A percentile compares a stretch with the other conserved stretches of the same genome.
Evolutionary conservation across 2,797 vertebrate species (phyloP).

Genomic region (Eulemur rubriventer): DNA sequence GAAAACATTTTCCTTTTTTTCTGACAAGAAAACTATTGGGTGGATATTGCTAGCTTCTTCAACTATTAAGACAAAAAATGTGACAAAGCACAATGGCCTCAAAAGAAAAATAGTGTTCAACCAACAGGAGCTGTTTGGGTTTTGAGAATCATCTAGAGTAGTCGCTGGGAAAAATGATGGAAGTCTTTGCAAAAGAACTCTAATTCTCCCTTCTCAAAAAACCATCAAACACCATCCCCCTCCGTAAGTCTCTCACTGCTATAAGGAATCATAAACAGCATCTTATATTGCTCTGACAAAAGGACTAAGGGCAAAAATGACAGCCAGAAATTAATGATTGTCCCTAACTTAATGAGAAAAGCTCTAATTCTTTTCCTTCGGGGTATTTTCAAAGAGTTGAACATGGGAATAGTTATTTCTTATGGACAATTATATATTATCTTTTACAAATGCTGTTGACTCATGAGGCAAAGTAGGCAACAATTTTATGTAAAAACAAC

Average conservation of each 20-base stretch:
- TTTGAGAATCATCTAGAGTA: not conserved
- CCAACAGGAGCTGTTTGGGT: not conserved
- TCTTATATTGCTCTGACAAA: not conserved
- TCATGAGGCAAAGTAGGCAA: not conserved
- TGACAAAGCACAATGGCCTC: not conserved
- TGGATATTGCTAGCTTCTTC: not conserved
- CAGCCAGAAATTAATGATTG: not conserved
- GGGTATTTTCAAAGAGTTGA: not conserved
- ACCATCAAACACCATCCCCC: not conserved
- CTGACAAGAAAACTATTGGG: not conserved
- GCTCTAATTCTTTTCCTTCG: not conserved
- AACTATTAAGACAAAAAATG: not conserved
- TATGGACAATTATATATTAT: not conserved
- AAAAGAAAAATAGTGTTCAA: not conserved
- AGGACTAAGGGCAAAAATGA: not conserved
- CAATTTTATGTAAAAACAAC: not conserved
- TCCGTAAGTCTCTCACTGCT: not conserved
- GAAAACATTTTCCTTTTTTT: constrained; percentile 2
- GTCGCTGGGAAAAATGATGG: not conserved
- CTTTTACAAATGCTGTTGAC: not conserved
- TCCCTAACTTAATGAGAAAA: not conserved
- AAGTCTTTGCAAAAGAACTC: not conserved
- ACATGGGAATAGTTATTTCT: not conserved
- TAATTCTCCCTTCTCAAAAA: not conserved
- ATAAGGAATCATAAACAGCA: not conserved